Evolutionary conservation across 2,113 vertebrate species (phyloP).

Genomic region (Elephantulus edwardii): DNA sequence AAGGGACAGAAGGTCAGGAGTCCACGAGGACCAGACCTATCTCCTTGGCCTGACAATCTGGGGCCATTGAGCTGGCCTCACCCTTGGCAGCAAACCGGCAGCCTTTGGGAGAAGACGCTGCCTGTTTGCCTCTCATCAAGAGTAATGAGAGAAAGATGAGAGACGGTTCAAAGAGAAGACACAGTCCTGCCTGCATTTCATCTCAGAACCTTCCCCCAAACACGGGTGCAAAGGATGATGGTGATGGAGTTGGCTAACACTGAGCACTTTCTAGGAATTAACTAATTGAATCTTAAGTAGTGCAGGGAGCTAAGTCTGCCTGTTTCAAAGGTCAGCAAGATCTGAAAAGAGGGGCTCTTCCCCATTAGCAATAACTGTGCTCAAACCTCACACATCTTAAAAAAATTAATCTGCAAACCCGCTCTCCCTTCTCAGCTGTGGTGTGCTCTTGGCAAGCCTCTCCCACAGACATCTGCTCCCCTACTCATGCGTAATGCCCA

Average conservation of each 20-base stretch:
- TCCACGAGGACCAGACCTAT: neutral
- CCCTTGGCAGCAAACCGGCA: neutral
- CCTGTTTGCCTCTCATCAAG: neutral
- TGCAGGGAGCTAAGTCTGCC: neutral
- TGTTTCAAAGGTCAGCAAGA: neutral
- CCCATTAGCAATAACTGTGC: neutral
- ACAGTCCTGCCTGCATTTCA: neutral
- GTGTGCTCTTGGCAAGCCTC: fast-evolving
- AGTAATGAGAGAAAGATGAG: neutral
- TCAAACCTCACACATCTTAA: neutral
- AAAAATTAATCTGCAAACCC: neutral
- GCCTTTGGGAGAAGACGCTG: neutral
- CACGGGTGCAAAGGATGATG: neutral
- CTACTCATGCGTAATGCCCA: no score
- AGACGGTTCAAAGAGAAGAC: neutral
- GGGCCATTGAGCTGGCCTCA: neutral
- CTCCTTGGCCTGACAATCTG: neutral
- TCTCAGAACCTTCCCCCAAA: neutral
- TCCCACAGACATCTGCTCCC: neutral
- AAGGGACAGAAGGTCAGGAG: neutral
- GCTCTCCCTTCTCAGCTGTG: neutral
- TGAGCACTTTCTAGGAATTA: neutral
- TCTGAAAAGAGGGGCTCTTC: neutral
- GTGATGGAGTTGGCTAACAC: neutral
- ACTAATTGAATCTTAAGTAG: no score